Conservation (phyloP, 2,797 vertebrate species). For the Lepus townsendii region DNA sequence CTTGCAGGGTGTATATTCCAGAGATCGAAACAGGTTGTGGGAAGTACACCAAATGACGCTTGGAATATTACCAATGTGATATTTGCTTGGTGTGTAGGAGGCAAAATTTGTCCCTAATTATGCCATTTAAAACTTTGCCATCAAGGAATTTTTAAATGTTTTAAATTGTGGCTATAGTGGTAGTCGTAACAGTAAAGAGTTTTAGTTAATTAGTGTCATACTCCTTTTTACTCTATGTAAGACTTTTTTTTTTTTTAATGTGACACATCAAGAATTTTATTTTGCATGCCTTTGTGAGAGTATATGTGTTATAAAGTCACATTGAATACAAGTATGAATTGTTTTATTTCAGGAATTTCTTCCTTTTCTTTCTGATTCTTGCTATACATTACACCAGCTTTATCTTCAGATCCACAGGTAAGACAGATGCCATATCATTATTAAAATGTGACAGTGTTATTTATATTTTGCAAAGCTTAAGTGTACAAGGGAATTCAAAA, state of each 20-base stretch:
- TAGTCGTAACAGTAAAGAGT: not conserved
- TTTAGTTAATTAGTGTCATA: not conserved
- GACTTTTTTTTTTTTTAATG: not conserved
- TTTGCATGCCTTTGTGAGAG: not conserved
- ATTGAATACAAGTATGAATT: constrained; percentile 41
- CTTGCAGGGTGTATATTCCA: not conserved
- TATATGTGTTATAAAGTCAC: not conserved
- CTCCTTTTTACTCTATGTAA: not conserved
- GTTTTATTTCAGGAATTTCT: constrained; percentile 93
- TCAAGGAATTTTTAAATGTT: not conserved
- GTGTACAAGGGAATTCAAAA: not conserved
- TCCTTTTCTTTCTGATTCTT: constrained; percentile 91
- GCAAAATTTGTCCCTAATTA: not conserved
- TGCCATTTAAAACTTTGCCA: constrained; percentile 1
- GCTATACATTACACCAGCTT: constrained; percentile 91
- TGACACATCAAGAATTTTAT: constrained; percentile 15
- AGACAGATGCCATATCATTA: constrained; percentile 1
- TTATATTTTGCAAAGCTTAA: not conserved
- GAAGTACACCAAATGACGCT: not conserved
- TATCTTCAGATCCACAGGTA: constrained; percentile 96
- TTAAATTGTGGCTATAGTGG: not conserved
- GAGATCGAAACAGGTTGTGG: not conserved
- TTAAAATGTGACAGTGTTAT: not conserved
- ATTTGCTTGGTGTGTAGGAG: not conserved
- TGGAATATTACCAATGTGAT: not conserved